Percentiles rank a stretch among this genome's conserved stretches.
phyloP scores from a whole-genome alignment of 1,140 invertebrate genomes.

The Zaprionus gabonicus region DNA sequence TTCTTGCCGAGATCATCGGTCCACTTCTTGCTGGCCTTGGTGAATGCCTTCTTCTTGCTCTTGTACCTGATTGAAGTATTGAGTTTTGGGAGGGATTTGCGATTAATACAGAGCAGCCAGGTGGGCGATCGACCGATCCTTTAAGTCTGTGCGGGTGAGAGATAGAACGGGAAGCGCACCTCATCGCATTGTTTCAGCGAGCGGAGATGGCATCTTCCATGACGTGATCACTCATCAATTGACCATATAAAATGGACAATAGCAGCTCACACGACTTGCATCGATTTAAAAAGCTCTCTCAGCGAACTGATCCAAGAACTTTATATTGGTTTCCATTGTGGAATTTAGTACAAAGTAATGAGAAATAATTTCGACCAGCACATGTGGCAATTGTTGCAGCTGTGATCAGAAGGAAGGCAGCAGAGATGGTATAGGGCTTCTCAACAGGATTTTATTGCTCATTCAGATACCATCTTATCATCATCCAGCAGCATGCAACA shows the following conservation, averaged over 20 bases:
- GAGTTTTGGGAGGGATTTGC: slow-evolving; percentile 41
- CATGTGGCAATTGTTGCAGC: slow-evolving; percentile 19
- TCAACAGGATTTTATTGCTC: slow-evolving; percentile 69
- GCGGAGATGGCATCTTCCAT: slow-evolving; percentile 86
- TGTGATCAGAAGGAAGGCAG: slow-evolving; percentile 84
- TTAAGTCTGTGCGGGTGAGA: slow-evolving; percentile 58
- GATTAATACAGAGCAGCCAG: slow-evolving; percentile 43
- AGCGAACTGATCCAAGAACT: slow-evolving; percentile 88
- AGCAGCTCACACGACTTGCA: slow-evolving; percentile 84
- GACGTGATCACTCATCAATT: slow-evolving; percentile 72
- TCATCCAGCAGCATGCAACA: slow-evolving; percentile 61
- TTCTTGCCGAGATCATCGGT: slow-evolving; percentile 97
- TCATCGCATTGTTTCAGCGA: slow-evolving; percentile 84
- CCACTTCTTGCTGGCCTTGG: slow-evolving; percentile 99
- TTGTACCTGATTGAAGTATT: slow-evolving; percentile 92
- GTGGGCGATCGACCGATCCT: slow-evolving; percentile 26
- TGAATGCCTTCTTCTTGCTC: slow-evolving; percentile 99
- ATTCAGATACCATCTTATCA: slow-evolving; percentile 84
- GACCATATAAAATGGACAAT: slow-evolving; percentile 25
- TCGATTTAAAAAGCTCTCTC: slow-evolving; percentile 86
- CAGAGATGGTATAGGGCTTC: slow-evolving; percentile 78
- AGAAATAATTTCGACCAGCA: slow-evolving; percentile 3
- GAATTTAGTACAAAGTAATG: slow-evolving; percentile 52
- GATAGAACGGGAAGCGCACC: slow-evolving; percentile 76
- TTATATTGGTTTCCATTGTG: slow-evolving; percentile 64